These are phyloP conservation scores for Camponotus pennsylvanicus DNA, from an alignment of 1,140 invertebrate species.

Conservation along the genomic window DNA sequence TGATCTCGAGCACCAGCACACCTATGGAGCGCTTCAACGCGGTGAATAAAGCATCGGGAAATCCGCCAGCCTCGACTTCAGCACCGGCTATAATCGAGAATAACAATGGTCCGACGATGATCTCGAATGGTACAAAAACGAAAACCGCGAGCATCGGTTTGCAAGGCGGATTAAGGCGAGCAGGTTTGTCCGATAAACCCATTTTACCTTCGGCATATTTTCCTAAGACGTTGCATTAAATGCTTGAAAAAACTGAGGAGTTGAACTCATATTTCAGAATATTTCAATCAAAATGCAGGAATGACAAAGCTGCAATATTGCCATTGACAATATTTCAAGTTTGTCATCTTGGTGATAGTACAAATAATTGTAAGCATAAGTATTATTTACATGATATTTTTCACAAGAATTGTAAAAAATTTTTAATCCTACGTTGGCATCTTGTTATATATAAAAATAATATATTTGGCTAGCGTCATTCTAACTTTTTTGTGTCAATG, in stretches of 20 bases:
- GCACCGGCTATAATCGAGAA: conserved; percentile 79
- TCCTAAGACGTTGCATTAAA: conserved; percentile 81
- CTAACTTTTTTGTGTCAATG: conserved; percentile 12
- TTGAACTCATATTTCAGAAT: conserved; percentile 6
- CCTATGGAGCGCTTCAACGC: conserved; percentile 82
- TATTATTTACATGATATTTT: conserved; percentile 62
- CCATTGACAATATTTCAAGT: conserved; percentile 43
- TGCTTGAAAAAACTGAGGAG: conserved; percentile 27
- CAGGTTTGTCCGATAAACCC: conserved; percentile 80
- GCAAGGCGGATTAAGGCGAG: conserved; percentile 82
- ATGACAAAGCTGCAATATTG: conserved; percentile 47
- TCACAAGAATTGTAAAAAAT: conserved; percentile 9
- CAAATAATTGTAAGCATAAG: conserved; percentile 67
- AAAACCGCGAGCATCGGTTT: conserved; percentile 77
- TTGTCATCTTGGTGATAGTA: conserved; percentile 64
- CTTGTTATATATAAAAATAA: conserved; percentile 33
- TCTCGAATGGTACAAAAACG: conserved; percentile 75
- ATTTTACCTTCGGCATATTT: conserved; percentile 83
- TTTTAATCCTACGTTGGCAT: conserved; percentile 38
- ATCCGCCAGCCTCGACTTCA: conserved; percentile 70
- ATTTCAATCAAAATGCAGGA: conserved; percentile 57
- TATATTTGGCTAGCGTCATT: background rate
- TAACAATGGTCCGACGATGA: conserved; percentile 79
- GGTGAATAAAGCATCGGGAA: conserved; percentile 75
- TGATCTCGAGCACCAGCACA: conserved; percentile 84